These are phyloP conservation scores for Sebastolobus altivelis DNA, from an alignment of 2,797 vertebrate species.

Conservation along the genomic window DNA sequence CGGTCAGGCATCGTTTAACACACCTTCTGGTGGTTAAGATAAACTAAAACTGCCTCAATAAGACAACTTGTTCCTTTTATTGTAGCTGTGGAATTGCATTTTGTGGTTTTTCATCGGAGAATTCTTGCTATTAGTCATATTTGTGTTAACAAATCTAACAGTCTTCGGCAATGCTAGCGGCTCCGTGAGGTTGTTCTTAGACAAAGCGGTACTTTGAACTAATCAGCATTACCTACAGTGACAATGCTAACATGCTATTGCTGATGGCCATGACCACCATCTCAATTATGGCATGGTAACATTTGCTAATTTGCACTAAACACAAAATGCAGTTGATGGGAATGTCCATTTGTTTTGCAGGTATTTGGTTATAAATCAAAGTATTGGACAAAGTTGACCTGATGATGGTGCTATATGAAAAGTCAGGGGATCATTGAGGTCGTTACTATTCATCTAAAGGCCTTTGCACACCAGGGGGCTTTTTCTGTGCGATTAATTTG, in stretches of 20 bases:
- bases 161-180: background rate
- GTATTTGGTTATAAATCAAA: background rate
- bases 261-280: background rate
- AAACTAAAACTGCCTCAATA: background rate
- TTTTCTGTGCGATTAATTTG: background rate
- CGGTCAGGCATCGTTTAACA: background rate
- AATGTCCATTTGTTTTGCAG: too few relatives aligned
- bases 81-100: background rate
- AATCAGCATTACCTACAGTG: background rate
- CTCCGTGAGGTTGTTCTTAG: background rate
- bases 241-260: background rate
- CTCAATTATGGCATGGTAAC: background rate
- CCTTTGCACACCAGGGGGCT: background rate
- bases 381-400: background rate
- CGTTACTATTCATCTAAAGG: background rate
- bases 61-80: background rate
- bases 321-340: too few relatives aligned
- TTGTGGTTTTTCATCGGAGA: background rate
- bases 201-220: background rate
- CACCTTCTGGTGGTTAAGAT: background rate
- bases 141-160: background rate
- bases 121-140: background rate
- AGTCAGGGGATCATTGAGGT: background rate
- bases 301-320: too few relatives aligned
- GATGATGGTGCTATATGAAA: background rate